phyloP scores from a whole-genome alignment of 1,140 invertebrate genomes.

The Monochamus saltuarius region DNA sequence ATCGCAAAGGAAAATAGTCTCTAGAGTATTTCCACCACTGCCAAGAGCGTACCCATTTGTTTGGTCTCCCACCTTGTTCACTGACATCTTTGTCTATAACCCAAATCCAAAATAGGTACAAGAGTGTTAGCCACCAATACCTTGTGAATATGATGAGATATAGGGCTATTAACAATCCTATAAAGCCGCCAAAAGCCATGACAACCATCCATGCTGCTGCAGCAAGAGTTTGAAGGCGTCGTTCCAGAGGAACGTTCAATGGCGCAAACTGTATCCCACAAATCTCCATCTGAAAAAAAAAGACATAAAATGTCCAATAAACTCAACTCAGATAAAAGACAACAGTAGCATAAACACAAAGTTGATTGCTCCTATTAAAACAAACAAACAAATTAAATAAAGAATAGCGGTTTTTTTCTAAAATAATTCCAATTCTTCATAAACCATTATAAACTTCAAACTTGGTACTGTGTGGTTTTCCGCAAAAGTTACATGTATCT shows the following conservation, averaged over 20 bases:
- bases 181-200: conserved; percentile 64
- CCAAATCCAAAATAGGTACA: conserved; percentile 69
- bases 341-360: too few species aligned
- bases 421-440: too few species aligned
- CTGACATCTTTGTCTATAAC: conserved; percentile 26
- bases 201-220: conserved; percentile 68
- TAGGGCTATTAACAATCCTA: conserved; percentile 54
- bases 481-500: too few species aligned
- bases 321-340: too few species aligned
- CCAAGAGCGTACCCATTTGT: conserved; percentile 65
- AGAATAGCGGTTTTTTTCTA: too few species aligned
- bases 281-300: conserved; percentile 43
- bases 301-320: too few species aligned
- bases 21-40: conserved; percentile 71
- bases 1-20: conserved; percentile 81
- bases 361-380: too few species aligned
- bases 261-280: conserved; percentile 74
- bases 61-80: conserved; percentile 37
- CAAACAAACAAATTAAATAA: too few species aligned
- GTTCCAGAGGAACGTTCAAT: conserved; percentile 66
- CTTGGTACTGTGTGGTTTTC: too few species aligned
- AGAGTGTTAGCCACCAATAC: conserved; percentile 56
- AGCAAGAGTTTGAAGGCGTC: conserved; percentile 78
- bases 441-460: too few species aligned
- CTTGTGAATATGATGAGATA: conserved; percentile 58